Evolutionary conservation across 2,797 vertebrate genomes (phyloP).

Genomic region (Scarus forsteni): DNA sequence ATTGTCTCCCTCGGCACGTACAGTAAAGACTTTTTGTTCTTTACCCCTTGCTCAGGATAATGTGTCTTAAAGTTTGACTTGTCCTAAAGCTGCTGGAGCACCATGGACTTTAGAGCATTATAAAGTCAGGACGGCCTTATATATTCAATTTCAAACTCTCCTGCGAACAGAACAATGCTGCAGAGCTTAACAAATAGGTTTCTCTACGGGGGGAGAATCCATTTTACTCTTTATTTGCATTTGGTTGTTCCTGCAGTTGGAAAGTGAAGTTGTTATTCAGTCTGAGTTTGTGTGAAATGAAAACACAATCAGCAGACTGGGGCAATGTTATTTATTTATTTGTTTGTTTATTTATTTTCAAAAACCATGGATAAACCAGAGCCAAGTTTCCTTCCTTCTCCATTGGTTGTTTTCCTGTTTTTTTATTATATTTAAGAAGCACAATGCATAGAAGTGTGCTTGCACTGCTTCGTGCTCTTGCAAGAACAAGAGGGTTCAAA

Average conservation of each 20-base stretch:
- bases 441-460: no score
- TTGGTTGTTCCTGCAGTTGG: not conserved
- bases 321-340: not conserved
- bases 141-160: not conserved
- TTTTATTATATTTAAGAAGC: no score
- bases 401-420: no score
- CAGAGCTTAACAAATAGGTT: not conserved
- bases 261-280: not conserved
- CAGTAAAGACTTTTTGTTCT: not conserved
- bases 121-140: not conserved
- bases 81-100: not conserved
- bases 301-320: not conserved
- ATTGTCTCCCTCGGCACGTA: conserved; percentile 10
- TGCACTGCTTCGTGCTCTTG: no score
- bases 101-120: not conserved
- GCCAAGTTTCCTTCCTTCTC: not conserved
- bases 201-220: not conserved
- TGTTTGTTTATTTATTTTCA: not conserved
- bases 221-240: not conserved
- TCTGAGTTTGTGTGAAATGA: not conserved
- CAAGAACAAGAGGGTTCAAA: no score
- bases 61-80: not conserved
- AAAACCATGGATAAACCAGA: not conserved
- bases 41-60: conserved; percentile 8
- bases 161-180: not conserved